phyloP scores from a whole-genome alignment of 2,888 invertebrate genomes.

The Ptychoptera albimana region DNA sequence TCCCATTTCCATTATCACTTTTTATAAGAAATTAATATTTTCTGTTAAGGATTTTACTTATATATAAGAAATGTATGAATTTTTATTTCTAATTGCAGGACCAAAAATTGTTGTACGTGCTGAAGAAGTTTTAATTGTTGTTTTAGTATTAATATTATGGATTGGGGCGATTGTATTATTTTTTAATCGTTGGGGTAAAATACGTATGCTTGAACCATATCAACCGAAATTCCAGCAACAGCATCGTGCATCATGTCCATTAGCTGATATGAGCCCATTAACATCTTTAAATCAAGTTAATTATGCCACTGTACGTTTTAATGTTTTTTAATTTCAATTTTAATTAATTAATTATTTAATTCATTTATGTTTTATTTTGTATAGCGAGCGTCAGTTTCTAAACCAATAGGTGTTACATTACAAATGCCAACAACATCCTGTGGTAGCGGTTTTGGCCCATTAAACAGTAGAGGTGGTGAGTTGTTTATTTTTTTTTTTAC shows the following conservation, averaged over 20 bases:
- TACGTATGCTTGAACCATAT: slow-evolving; percentile 80
- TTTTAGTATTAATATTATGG: slow-evolving; percentile 73
- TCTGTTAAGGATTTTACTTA: no score
- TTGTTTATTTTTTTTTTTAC: slow-evolving; percentile 5
- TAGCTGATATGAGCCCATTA: slow-evolving; percentile 34
- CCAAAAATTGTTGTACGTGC: slow-evolving; percentile 63
- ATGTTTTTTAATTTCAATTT: not conserved
- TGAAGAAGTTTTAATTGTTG: slow-evolving; percentile 72
- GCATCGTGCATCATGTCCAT: slow-evolving; percentile 60
- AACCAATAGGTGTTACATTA: slow-evolving; percentile 28
- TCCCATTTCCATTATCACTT: no score
- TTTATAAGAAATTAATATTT: no score
- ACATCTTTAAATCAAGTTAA: not conserved
- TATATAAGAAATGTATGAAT: no score
- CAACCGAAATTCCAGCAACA: slow-evolving; percentile 81
- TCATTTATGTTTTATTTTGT: not conserved
- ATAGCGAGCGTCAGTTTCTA: slow-evolving; percentile 32
- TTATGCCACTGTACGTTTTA: not conserved
- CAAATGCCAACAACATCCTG: slow-evolving; percentile 29
- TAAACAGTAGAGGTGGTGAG: slow-evolving; percentile 26
- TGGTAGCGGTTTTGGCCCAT: slow-evolving; percentile 19
- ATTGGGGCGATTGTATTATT: slow-evolving; percentile 77
- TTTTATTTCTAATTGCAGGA: slow-evolving; percentile 19
- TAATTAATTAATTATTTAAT: not conserved
- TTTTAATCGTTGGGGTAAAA: slow-evolving; percentile 91